Evolutionary conservation across 2,888 invertebrate genomes (phyloP), one percentile per base, ranked within the genome.

Genomic region (Mimachlamys varia): DNA sequence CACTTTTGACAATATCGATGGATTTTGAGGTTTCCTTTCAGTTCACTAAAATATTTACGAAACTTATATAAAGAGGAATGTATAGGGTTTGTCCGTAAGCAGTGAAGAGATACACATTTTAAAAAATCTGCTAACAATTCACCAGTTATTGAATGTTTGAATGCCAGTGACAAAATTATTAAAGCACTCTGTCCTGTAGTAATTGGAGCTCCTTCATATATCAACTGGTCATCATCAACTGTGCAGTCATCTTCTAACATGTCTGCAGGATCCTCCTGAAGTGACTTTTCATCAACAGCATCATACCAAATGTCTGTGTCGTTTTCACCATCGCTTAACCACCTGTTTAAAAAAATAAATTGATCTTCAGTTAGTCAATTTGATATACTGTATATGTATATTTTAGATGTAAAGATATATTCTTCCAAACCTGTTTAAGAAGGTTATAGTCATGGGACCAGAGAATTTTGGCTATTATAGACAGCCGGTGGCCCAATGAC

Each of bases 51-150:
- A 49, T 89, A 92, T 19, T 90, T 50, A 58, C 88, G 89, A 49
- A 92, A 91, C 87, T 88, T 88, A 38, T 92, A 91, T 22, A 92
- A 33, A n/a, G 91, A 91, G 22, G 53, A 37, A 87, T 91, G 90
- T 7, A 92, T 15, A 17, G 49, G 13, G n/a, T 89, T 91, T 62
- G 90, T 87, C 27, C 89, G 33, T 17, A 89, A 0, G 88, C 91
- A 92, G 62, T 92, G 92, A 19, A 92, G 44, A 0, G 90, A 88
- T 49, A 91, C 90, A 0, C 90, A 88, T 2, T 89, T 90, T 7
- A 92, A 88, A n/a, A 92, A 33, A 55, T 92, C 92, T 38, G 92
- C 50, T 50, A 92, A 87, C 55, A 91, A 92, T 44, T 91, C 92
- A 38, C 92, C 92, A 90, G 90, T 90, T 15, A 92, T 88, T 44